Evolutionary conservation across 2,888 invertebrate genomes (phyloP).

Genomic region (Campopleginae sp.): DNA sequence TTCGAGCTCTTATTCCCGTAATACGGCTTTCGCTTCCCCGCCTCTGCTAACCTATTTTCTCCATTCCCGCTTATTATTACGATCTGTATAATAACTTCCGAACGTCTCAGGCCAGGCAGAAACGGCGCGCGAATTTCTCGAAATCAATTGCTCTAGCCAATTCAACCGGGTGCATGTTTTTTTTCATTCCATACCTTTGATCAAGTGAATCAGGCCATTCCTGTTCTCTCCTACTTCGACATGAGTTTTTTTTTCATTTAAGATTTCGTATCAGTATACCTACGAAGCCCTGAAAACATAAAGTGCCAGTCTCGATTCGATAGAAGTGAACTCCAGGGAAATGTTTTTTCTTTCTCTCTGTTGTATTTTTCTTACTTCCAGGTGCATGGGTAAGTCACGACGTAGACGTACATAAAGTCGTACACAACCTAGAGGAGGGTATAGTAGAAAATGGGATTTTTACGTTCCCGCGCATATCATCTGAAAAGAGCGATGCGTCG

Average conservation of each 20-base stretch:
- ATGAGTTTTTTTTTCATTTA: not conserved
- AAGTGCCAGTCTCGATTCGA: not conserved
- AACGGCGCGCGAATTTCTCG: constrained; percentile 43
- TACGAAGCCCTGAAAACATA: not conserved
- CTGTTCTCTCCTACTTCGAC: not conserved
- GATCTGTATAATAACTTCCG: constrained; percentile 12
- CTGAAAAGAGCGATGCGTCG: not conserved
- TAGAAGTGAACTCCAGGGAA: not conserved
- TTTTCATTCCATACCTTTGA: not conserved
- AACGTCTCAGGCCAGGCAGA: not conserved
- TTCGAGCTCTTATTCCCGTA: constrained; percentile 61
- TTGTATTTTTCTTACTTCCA: constrained; percentile 6
- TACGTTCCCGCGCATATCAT: constrained; percentile 35
- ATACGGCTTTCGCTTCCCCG: constrained; percentile 31
- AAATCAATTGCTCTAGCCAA: constrained; percentile 16
- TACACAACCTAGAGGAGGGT: not conserved
- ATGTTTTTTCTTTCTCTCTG: not conserved
- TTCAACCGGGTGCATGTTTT: not conserved
- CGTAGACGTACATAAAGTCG: constrained; percentile 15
- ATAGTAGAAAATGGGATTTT: constrained; percentile 32
- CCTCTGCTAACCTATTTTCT: constrained; percentile 3
- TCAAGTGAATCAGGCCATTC: not conserved
- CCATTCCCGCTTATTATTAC: constrained; percentile 18
- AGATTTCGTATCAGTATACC: not conserved
- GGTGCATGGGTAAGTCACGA: constrained; percentile 1